Base-by-base conservation (phyloP, 2,797 vertebrate genomes). In the Trematomus bernacchii region DNA sequence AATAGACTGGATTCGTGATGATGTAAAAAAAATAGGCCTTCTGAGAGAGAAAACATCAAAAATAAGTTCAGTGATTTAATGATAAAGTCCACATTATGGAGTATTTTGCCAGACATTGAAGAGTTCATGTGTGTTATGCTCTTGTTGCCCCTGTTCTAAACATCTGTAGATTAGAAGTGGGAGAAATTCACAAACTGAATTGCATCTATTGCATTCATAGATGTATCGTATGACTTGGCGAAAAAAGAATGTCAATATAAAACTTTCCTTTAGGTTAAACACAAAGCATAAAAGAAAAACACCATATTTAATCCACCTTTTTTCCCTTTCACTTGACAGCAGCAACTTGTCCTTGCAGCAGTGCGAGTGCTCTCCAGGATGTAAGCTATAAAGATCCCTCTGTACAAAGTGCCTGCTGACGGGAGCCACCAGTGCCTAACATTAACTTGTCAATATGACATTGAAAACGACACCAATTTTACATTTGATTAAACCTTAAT, bases 361-460 rank as follows among this genome's bases (percentile, higher is more conserved):
- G 69, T 60, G 44, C 33, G 61, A 76, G 79, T 30, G 63, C 48
- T 79, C 44, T 64, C 1, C 21, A 54, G 15, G 21, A 71, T 51
- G 30, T 30, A 27, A 66, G 70, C 55, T 51, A 68, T 62, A 86
- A 73, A 86, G 78, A 87, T 74, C 66, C 55, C n/a, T 74, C 74
- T 63, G 61, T 15, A 70, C 66, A 66, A 81, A 82, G 82, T 51
- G 63, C 19, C 57, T 60, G 67, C 72, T 66, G 79, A 69, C 66
- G 14, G 68, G 48, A 40, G 57, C 61, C 77, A 46, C 44, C 63
- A 64, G 63, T 44, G 1, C 47, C 73, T 46, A 47, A 52, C 80
- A 79, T 82, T 85, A 80, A 66, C 77, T 66, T 27, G 77, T 92
- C 81, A 83, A 67, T 75, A 73, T 83, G 73, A 85, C 85, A 69